Conservation (phyloP, 2,113 vertebrate species). For the Atrichornis clamosus region DNA sequence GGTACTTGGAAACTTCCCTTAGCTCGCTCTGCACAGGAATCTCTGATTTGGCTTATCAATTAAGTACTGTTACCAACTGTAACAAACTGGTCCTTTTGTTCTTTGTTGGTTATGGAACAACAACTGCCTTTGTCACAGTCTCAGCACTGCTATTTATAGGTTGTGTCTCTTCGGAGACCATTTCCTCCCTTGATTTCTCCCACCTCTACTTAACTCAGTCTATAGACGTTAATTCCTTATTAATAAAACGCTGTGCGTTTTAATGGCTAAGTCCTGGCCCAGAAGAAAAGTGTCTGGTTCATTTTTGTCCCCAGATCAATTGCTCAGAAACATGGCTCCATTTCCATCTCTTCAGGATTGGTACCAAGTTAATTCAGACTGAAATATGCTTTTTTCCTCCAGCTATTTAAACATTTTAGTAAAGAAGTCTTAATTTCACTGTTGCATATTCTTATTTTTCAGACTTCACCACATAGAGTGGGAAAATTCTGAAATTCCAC, state of each 20-base stretch:
- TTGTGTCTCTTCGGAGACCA: background rate
- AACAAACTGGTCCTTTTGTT: slow-evolving; percentile 47
- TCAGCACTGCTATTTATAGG: slow-evolving; percentile 59
- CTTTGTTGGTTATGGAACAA: slow-evolving; percentile 55
- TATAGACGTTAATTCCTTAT: background rate
- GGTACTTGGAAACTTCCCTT: background rate
- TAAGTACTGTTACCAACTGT: slow-evolving; percentile 47
- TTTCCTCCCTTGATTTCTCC: slow-evolving; percentile 39
- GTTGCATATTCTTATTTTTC: background rate
- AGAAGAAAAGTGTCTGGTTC: background rate
- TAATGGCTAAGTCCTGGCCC: background rate
- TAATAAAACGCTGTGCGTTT: background rate
- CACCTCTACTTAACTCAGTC: background rate
- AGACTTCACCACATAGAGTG: background rate
- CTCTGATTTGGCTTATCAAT: slow-evolving; percentile 30
- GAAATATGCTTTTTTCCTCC: background rate
- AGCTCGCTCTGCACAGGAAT: background rate
- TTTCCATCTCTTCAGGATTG: background rate
- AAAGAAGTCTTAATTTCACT: background rate
- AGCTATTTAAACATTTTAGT: background rate
- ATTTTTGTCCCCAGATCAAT: background rate
- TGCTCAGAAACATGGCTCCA: background rate
- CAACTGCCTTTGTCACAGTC: slow-evolving; percentile 26
- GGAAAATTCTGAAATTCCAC: background rate
- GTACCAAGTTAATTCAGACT: background rate